Conservation (phyloP, 2,888 invertebrate genomes). For the Rosalia funebris region DNA sequence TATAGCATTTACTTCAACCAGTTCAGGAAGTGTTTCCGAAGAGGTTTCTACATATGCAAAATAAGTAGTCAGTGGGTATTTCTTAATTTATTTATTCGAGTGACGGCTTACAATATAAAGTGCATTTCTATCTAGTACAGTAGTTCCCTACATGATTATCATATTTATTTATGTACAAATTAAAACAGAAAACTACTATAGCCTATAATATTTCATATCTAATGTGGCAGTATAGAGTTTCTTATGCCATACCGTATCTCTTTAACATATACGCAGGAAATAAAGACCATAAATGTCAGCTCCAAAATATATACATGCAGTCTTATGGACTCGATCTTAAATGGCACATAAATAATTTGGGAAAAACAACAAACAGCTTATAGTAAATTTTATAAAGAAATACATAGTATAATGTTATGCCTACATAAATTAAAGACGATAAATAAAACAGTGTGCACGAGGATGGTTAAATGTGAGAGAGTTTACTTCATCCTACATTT, state of each 20-base stretch:
- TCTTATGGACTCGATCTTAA: conserved; percentile 21
- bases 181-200: conserved; percentile 26
- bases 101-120: conserved; percentile 36
- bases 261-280: conserved; percentile 12
- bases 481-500: no score
- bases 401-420: background rate
- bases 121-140: conserved; percentile 35
- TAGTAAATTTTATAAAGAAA: background rate
- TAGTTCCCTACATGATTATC: conserved; percentile 32
- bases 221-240: conserved; percentile 28
- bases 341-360: conserved; percentile 7
- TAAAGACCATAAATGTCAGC: conserved; percentile 10
- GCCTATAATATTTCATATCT: conserved; percentile 23
- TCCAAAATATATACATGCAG: conserved; percentile 27
- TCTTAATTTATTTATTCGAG: conserved; percentile 30
- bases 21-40: no score
- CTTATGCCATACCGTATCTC: conserved; percentile 20
- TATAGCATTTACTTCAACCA: no score
- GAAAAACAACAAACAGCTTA: conserved; percentile 5
- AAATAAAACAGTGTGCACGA: no score
- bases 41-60: no score
- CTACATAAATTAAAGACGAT: background rate
- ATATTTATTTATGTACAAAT: conserved; percentile 33
- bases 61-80: no score
- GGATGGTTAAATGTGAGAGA: no score